Conservation (phyloP, 2,113 vertebrate species). For the Mellivora capensis region DNA sequence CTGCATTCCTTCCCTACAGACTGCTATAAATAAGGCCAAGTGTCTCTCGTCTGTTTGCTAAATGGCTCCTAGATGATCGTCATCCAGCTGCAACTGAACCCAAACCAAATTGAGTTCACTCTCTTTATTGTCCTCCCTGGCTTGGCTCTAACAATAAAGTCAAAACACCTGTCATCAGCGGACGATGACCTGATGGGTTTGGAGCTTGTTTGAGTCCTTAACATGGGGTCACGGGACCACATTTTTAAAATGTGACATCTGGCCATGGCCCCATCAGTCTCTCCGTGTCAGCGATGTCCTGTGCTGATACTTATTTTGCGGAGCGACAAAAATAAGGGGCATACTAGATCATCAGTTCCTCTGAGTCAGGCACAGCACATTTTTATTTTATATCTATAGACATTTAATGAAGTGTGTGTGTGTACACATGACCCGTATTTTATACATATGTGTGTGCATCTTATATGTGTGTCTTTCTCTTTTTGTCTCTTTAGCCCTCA, state of each 20-base stretch:
- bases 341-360: conserved; percentile 68
- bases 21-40: conserved; percentile 78
- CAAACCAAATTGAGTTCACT: conserved; percentile 73
- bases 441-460: not conserved
- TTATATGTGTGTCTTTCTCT: not conserved
- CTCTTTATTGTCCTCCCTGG: conserved; percentile 72
- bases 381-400: not conserved
- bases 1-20: conserved; percentile 69
- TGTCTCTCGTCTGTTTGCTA: conserved; percentile 69
- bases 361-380: not conserved
- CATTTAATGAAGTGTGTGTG: not conserved
- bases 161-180: conserved; percentile 75
- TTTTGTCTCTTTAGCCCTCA: conserved; percentile 25
- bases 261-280: conserved; percentile 56
- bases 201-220: conserved; percentile 71
- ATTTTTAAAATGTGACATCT: conserved; percentile 79
- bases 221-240: conserved; percentile 67
- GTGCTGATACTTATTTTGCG: conserved; percentile 68
- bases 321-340: conserved; percentile 59
- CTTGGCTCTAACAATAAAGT: conserved; percentile 74
- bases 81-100: conserved; percentile 74
- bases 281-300: conserved; percentile 70
- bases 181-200: conserved; percentile 76
- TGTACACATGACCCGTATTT: not conserved
- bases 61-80: conserved; percentile 71